phyloP scores from a whole-genome alignment of 1,140 invertebrate genomes.

The Chymomyza costata region DNA sequence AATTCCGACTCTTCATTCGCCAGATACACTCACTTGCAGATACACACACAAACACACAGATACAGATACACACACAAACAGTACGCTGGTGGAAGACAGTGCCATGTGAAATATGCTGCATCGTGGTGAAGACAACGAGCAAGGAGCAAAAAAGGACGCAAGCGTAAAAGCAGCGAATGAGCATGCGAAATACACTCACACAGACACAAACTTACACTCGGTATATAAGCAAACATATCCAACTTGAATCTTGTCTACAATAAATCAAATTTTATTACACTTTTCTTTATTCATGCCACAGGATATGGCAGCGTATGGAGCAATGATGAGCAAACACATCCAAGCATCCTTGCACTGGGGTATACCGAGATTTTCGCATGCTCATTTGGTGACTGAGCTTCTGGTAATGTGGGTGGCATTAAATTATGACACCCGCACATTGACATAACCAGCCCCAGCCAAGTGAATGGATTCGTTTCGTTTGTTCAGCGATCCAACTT shows the following conservation, averaged over 20 bases:
- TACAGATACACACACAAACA: not conserved
- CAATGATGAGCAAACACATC: conserved; percentile 62
- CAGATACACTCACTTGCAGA: conserved; percentile 29
- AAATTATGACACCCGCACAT: conserved; percentile 12
- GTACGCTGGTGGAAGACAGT: too few relatives aligned
- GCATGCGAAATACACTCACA: conserved; percentile 49
- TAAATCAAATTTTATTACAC: conserved; percentile 75
- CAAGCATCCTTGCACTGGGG: conserved; percentile 14
- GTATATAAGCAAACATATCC: conserved; percentile 52
- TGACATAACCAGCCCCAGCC: too few relatives aligned
- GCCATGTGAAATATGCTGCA: too few relatives aligned
- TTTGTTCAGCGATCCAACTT: too few relatives aligned
- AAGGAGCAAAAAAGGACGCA: conserved; percentile 49
- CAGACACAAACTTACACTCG: conserved; percentile 1
- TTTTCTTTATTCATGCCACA: conserved; percentile 75
- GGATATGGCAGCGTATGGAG: conserved; percentile 70
- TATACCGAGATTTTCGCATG: conserved; percentile 57
- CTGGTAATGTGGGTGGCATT: conserved; percentile 14
- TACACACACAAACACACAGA: not conserved
- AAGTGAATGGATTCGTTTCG: too few relatives aligned
- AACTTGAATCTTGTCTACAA: conserved; percentile 74
- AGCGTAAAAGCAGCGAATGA: conserved; percentile 66
- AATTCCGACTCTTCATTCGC: conserved; percentile 62
- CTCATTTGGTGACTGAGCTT: conserved; percentile 35
- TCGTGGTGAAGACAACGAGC: conserved; percentile 2